Percentiles rank a stretch among this genome's conserved stretches.
Evolutionary conservation across 2,888 invertebrate species (phyloP).

Genomic region (Noctua janthina): DNA sequence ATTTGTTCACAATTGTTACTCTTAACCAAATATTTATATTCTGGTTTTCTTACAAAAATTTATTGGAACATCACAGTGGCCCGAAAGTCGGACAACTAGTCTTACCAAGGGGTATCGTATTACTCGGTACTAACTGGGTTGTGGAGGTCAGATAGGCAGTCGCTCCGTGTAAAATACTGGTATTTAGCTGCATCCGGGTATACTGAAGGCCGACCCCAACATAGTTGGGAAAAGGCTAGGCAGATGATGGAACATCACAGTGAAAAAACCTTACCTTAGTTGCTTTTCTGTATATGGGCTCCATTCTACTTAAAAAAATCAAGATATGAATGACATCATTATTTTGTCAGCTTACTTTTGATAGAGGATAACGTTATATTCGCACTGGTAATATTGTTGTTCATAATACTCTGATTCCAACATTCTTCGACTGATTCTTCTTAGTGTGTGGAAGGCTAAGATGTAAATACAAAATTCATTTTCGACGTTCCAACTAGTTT

Average conservation of each 20-base stretch:
- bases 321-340: background rate
- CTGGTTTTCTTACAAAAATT: background rate
- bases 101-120: too few species aligned
- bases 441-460: background rate
- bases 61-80: background rate
- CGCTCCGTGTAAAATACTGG: too few species aligned
- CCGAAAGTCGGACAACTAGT: too few species aligned
- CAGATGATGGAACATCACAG: background rate
- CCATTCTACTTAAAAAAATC: background rate
- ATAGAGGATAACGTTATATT: background rate
- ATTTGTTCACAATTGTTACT: constrained; percentile 7
- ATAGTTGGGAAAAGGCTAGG: too few species aligned
- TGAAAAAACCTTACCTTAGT: background rate
- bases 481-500: background rate
- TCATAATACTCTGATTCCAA: background rate
- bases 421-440: background rate
- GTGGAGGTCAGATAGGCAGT: too few species aligned
- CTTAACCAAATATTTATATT: background rate
- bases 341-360: background rate
- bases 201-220: too few species aligned
- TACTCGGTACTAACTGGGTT: too few species aligned
- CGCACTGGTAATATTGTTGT: too few species aligned
- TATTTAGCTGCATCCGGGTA: too few species aligned
- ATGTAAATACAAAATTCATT: background rate
- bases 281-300: background rate